These are phyloP conservation scores for Sinotaia quadrata DNA, from an alignment of 2,888 invertebrate species.

Conservation along the genomic window DNA sequence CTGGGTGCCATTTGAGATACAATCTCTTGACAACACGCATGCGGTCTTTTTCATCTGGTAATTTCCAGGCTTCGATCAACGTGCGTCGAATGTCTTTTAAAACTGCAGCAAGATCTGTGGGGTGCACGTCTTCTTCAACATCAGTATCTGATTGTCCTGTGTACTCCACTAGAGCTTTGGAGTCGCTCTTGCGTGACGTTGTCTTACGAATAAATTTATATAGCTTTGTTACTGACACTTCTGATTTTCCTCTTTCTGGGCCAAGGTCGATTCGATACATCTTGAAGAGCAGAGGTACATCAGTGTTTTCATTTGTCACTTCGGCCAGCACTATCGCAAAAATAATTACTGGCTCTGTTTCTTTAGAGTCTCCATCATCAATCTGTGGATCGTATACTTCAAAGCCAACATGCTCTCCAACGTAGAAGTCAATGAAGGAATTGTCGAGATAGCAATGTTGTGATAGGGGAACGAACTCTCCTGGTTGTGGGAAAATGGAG, in stretches of 20 bases:
- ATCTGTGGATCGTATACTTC: constrained; percentile 39
- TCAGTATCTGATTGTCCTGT: background rate
- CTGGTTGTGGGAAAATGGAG: constrained; percentile 33
- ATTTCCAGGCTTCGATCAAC: constrained; percentile 39
- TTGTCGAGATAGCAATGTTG: constrained; percentile 40
- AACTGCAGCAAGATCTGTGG: constrained; percentile 27
- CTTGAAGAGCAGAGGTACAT: background rate
- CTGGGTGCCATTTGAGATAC: constrained; percentile 49
- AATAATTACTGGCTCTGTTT: constrained; percentile 20
- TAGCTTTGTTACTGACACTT: constrained; percentile 26
- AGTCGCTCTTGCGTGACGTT: background rate
- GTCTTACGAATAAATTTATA: constrained; percentile 35
- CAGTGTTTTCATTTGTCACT: background rate
- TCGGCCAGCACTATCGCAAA: constrained; percentile 32
- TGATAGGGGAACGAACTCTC: constrained; percentile 38
- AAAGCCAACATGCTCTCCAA: constrained; percentile 41
- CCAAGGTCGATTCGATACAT: constrained; percentile 29
- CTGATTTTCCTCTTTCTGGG: constrained; percentile 3
- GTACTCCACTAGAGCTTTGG: background rate
- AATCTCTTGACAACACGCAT: constrained; percentile 43
- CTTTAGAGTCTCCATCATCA: constrained; percentile 8
- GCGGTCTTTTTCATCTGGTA: constrained; percentile 30
- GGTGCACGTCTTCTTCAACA: background rate
- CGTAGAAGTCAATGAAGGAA: constrained; percentile 33
- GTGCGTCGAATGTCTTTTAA: constrained; percentile 35